Percentiles rank a stretch among this genome's conserved stretches.
Evolutionary conservation across 2,113 vertebrate species (phyloP).

Genomic region (Balaeniceps rex): DNA sequence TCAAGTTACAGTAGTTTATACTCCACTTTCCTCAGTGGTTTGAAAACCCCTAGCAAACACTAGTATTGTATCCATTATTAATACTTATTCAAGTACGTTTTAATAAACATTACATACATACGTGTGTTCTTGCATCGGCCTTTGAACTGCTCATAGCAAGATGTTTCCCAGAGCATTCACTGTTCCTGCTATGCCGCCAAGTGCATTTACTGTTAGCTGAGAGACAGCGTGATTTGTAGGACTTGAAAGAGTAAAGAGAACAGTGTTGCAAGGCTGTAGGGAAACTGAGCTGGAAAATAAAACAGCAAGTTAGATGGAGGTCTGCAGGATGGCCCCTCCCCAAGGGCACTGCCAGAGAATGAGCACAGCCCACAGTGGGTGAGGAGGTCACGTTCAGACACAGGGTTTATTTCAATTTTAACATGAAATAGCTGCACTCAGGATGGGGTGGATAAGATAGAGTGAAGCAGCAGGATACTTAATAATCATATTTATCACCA

Average conservation of each 20-base stretch:
- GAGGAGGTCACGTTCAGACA: not conserved
- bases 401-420: not conserved
- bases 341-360: not conserved
- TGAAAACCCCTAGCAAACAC: not conserved
- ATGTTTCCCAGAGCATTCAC: not conserved
- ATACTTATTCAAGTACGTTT: not conserved
- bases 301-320: fast-evolving
- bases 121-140: not conserved
- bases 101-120: not conserved
- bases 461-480: not conserved
- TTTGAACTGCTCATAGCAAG: not conserved
- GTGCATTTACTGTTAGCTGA: not conserved
- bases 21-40: not conserved
- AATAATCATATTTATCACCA: not conserved
- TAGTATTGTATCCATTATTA: conserved; percentile 13
- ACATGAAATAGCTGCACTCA: not conserved
- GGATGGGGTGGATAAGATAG: not conserved
- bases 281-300: not conserved
- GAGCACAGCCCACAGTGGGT: not conserved
- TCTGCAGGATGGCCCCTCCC: not conserved
- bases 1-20: not conserved
- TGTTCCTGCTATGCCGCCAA: not conserved
- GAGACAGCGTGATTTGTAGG: not conserved
- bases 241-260: not conserved
- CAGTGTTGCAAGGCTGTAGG: not conserved